A percentile compares a stretch with the other conserved stretches of the same genome.
Evolutionary conservation across 2,113 vertebrate genomes (phyloP).

Genomic region (Barbus barbus): DNA sequence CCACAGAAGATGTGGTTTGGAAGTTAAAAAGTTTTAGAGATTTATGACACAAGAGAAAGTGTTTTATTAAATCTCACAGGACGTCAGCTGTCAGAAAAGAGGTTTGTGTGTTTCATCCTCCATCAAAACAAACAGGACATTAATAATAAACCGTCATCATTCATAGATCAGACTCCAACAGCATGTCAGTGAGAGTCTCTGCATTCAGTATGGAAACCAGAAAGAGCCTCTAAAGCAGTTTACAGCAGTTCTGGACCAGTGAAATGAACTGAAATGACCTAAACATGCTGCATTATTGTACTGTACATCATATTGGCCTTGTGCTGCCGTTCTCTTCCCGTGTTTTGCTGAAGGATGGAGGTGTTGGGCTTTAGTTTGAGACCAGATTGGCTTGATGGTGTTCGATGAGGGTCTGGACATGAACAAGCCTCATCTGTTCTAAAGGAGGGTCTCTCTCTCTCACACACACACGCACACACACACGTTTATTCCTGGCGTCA

Average conservation of each 20-base stretch:
- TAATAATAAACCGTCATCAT: background rate
- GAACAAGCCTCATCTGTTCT: background rate
- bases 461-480: slow-evolving; percentile 31
- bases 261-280: too few relatives aligned
- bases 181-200: too few relatives aligned
- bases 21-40: background rate
- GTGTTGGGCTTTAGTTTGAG: slow-evolving; percentile 21
- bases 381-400: slow-evolving; percentile 34
- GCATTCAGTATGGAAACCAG: too few relatives aligned
- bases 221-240: too few relatives aligned
- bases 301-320: too few relatives aligned
- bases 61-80: background rate
- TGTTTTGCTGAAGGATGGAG: background rate
- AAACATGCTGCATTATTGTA: too few relatives aligned
- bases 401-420: slow-evolving; percentile 1
- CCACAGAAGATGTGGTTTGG: background rate
- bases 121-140: background rate
- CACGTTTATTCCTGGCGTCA: slow-evolving; percentile 54
- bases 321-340: too few relatives aligned
- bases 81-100: too few relatives aligned
- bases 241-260: too few relatives aligned
- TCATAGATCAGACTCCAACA: too few relatives aligned
- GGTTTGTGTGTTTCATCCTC: background rate
- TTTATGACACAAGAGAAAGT: background rate
- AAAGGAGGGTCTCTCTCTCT: too few relatives aligned